Conservation (phyloP, 2,113 vertebrate species). For the Nothocercus julius region DNA sequence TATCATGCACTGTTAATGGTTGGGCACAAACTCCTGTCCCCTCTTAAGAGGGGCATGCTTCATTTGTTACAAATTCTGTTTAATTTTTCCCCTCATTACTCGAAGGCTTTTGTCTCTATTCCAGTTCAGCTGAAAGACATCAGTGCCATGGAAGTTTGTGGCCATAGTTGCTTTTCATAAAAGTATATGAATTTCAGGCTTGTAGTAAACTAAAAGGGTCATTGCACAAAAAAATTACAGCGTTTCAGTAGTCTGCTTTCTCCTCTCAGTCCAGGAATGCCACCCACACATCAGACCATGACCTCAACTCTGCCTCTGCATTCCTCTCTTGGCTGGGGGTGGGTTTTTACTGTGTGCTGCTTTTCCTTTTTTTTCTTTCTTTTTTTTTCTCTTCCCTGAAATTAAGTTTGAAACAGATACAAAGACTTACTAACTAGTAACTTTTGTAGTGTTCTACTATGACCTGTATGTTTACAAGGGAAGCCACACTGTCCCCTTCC, state of each 20-base stretch:
- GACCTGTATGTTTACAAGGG: not conserved
- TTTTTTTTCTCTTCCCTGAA: not conserved
- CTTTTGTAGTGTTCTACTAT: not conserved
- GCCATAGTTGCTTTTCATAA: slow-evolving; percentile 1
- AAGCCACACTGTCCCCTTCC: not conserved
- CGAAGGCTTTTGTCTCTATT: not conserved
- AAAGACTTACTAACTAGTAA: not conserved
- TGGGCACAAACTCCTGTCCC: slow-evolving; percentile 13
- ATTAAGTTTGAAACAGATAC: not conserved
- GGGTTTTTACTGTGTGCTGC: not conserved
- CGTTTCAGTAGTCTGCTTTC: not conserved
- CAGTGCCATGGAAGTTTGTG: not conserved
- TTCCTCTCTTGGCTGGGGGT: slow-evolving; percentile 34
- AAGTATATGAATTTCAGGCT: not conserved
- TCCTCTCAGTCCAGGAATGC: not conserved
- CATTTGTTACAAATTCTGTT: not conserved
- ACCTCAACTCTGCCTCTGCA: slow-evolving; percentile 40
- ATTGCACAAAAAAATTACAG: not conserved
- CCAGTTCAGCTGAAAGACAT: not conserved
- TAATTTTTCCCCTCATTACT: not conserved
- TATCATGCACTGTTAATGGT: not conserved
- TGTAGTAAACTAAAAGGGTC: not conserved
- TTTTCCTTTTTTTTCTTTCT: not conserved
- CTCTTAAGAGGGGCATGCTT: slow-evolving; percentile 12
- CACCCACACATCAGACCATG: not conserved